Evolutionary conservation across 1,140 invertebrate species (phyloP).

Genomic region (Vollenhovia emeryi): DNA sequence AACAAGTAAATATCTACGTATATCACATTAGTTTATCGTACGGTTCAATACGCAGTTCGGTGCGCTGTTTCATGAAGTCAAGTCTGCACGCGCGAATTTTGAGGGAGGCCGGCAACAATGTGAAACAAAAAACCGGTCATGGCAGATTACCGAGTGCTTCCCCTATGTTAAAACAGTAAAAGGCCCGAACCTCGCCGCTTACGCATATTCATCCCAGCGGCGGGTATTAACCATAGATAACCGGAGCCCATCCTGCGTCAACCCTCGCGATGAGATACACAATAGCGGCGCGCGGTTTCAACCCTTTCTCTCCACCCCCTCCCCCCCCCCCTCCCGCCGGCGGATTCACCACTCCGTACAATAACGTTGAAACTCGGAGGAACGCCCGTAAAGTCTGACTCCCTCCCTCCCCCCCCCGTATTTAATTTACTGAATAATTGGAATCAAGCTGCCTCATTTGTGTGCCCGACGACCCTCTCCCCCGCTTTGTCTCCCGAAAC

Average conservation of each 20-base stretch:
- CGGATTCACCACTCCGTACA: conserved; percentile 64
- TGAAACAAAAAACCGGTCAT: conserved; percentile 10
- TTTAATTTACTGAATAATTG: conserved; percentile 86
- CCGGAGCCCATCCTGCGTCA: conserved; percentile 48
- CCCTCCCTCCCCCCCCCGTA: conserved; percentile 76
- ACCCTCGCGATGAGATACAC: conserved; percentile 66
- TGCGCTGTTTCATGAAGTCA: not conserved
- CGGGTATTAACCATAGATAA: conserved; percentile 80
- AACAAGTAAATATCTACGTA: too few species aligned
- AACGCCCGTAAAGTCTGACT: conserved; percentile 76
- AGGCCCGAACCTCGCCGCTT: not conserved
- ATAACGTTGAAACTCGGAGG: conserved; percentile 65
- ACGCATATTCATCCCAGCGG: conserved; percentile 46
- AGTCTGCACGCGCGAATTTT: not conserved
- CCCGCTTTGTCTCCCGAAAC: conserved; percentile 37
- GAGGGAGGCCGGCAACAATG: not conserved
- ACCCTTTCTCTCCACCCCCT: conserved; percentile 77
- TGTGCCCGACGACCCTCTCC: conserved; percentile 61
- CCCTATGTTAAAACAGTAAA: conserved; percentile 1
- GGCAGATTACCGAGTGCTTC: conserved; percentile 17
- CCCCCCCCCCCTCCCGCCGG: too few species aligned
- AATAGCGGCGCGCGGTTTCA: conserved; percentile 74
- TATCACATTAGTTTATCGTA: not conserved
- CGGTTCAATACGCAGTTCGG: not conserved
- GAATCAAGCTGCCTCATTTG: conserved; percentile 85